Evolutionary conservation across 2,797 vertebrate species (phyloP).

Genomic region (Darevskia nairensis): DNA sequence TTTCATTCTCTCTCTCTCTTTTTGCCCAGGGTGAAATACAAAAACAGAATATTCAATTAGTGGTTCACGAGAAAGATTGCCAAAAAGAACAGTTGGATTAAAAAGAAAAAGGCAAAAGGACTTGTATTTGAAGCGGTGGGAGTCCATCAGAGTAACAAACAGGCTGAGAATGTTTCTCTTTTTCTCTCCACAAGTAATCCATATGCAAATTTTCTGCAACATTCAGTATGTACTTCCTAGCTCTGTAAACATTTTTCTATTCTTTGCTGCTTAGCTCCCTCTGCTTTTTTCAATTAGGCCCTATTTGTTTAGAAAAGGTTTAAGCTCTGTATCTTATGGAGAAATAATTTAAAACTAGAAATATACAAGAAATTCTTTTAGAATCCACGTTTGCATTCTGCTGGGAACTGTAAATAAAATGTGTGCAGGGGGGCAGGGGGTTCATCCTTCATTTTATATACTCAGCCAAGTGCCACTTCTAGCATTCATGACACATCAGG

Average conservation of each 20-base stretch:
- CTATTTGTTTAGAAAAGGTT: conserved; percentile 79
- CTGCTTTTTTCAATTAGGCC: conserved; percentile 78
- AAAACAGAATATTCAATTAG: conserved; percentile 48
- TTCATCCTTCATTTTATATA: conserved; percentile 71
- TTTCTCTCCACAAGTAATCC: conserved; percentile 66
- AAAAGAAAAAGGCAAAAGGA: conserved; percentile 69
- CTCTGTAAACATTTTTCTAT: conserved; percentile 72
- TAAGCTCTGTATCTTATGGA: conserved; percentile 75
- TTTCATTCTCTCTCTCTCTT: conserved; percentile 42
- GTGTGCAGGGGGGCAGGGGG: conserved; percentile 42
- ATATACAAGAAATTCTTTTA: conserved; percentile 75
- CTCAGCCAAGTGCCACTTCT: conserved; percentile 65
- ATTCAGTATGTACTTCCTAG: conserved; percentile 73
- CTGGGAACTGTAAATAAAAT: conserved; percentile 70
- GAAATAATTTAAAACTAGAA: conserved; percentile 74
- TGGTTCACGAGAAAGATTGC: conserved; percentile 51
- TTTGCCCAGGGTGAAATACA: conserved; percentile 34
- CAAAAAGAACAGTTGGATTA: conserved; percentile 70
- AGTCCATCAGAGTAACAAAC: conserved; percentile 73
- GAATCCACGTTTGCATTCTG: conserved; percentile 70
- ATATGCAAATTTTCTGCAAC: conserved; percentile 75
- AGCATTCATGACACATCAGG: conserved; percentile 70
- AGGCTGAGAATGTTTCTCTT: conserved; percentile 73
- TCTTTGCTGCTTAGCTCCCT: conserved; percentile 72
- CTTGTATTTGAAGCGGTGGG: conserved; percentile 68